Evolutionary conservation across 1,140 invertebrate genomes (phyloP).

Genomic region (Neuroterus valhalla): DNA sequence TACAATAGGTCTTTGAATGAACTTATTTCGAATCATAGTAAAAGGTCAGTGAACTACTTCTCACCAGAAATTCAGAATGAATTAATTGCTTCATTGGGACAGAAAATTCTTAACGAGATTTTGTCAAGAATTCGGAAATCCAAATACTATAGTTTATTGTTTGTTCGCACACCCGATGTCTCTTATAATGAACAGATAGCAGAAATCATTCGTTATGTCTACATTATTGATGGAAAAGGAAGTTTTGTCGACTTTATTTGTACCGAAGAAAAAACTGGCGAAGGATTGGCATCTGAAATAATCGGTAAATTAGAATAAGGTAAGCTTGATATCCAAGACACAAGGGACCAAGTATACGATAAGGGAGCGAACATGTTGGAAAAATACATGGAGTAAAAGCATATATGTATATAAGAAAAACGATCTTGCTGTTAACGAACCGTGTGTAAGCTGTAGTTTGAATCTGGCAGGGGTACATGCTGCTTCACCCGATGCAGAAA

Average conservation of each 20-base stretch:
- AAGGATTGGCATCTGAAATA: conserved; percentile 45
- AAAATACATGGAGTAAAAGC: conserved; percentile 56
- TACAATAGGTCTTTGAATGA: background rate
- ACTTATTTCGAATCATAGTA: background rate
- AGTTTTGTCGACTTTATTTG: conserved; percentile 48
- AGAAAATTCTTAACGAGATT: conserved; percentile 38
- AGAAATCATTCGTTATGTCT: conserved; percentile 42
- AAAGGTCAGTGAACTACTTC: conserved; percentile 22
- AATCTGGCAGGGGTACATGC: conserved; percentile 45
- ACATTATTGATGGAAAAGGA: conserved; percentile 41
- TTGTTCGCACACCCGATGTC: conserved; percentile 44
- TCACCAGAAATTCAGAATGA: conserved; percentile 44
- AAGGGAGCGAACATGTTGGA: conserved; percentile 65
- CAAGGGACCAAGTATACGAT: conserved; percentile 64
- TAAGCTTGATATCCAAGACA: conserved; percentile 42
- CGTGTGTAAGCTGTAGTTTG: conserved; percentile 48
- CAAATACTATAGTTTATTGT: conserved; percentile 42
- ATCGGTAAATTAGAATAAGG: conserved; percentile 39
- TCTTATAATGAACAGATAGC: conserved; percentile 42
- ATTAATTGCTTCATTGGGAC: conserved; percentile 40
- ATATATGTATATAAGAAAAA: conserved; percentile 51
- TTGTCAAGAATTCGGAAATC: conserved; percentile 21
- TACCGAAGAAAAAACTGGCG: conserved; percentile 38
- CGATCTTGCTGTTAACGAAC: conserved; percentile 43
- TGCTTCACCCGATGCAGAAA: conserved; percentile 27